Evolutionary conservation across 2,113 vertebrate species (phyloP), one percentile per base, ranked within the genome.

Genomic region (Burhinus bistriatus): DNA sequence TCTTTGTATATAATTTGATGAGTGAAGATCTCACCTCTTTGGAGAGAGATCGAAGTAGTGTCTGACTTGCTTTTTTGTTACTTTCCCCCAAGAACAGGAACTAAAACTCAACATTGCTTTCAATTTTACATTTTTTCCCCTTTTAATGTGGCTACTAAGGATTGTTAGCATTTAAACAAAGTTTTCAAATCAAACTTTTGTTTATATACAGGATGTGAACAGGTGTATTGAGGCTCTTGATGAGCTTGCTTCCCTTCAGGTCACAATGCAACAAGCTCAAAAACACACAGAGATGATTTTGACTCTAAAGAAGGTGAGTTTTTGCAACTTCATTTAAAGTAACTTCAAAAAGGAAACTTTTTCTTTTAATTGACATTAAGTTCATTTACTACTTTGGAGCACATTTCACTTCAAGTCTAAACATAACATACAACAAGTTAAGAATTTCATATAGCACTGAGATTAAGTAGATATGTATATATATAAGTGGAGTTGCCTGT

Each of bases 211-310:
- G 99, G 99, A 99, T 95, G 98, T 99, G 92, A 99, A 98, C 96
- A 99, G 99, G 97, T 99, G 99, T 90, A 97, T 99, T 97, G 98
- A 98, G 36, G 99, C 99, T 11, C 98, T 99, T 94, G 99, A 99
- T 96, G 99, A 99, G 95, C 98, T 99, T 22, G 94, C 98, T 62
- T 98, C 99, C 45, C 99, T 99, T 64, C 99, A 99, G 95, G 98
- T 99, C 93, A 99, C 98, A 72, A 99, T 99, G 82, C 99, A 99
- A 77, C 99, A 99, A 97, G 98, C 99, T 93, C 99, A 99, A 98
- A 99, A 99, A 94, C 99, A 99, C 97, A 98, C 98, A 64, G 99
- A 99, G 83, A 98, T 99, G 89, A 99, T 99, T 38, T 98, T 98
- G 78, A 99, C 99, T 1, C 98, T 99, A 34, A 99, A 99, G 96